Conservation (phyloP, 2,888 invertebrate species). For the Gastracanthus pulcherrimus region DNA sequence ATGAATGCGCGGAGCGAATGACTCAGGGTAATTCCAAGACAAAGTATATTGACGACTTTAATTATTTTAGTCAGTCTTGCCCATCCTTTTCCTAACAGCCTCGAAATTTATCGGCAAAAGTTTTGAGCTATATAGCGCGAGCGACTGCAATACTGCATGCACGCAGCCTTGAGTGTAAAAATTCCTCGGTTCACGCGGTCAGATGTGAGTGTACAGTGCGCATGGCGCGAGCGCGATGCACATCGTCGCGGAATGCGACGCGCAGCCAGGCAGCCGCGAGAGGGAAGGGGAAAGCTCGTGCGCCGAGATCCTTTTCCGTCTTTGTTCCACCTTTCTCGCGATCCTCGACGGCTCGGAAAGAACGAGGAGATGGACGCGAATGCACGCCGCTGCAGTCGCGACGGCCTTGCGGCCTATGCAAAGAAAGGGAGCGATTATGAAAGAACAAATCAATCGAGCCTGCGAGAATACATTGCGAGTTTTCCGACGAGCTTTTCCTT, state of each 20-base stretch:
- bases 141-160: no score
- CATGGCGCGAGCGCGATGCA: constrained; percentile 19
- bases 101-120: neutral
- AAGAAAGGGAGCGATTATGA: constrained; percentile 57
- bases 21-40: neutral
- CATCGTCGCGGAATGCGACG: constrained; percentile 43
- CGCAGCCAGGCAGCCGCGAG: neutral
- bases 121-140: neutral
- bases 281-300: constrained; percentile 25
- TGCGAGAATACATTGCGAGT: constrained; percentile 11
- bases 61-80: neutral
- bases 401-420: no score
- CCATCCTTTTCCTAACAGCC: no score
- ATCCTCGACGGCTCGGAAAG: no score
- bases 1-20: neutral
- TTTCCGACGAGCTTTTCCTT: constrained; percentile 2
- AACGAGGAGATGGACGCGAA: neutral
- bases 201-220: no score
- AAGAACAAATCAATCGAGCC: constrained; percentile 58
- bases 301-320: constrained; percentile 53
- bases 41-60: neutral
- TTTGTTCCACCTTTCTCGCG: constrained; percentile 33
- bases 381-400: no score
- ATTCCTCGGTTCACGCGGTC: constrained; percentile 19
- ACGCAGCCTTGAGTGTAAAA: constrained; percentile 20